phyloP scores from a whole-genome alignment of 2,797 vertebrate genomes.

The Acipenser oxyrinchus region DNA sequence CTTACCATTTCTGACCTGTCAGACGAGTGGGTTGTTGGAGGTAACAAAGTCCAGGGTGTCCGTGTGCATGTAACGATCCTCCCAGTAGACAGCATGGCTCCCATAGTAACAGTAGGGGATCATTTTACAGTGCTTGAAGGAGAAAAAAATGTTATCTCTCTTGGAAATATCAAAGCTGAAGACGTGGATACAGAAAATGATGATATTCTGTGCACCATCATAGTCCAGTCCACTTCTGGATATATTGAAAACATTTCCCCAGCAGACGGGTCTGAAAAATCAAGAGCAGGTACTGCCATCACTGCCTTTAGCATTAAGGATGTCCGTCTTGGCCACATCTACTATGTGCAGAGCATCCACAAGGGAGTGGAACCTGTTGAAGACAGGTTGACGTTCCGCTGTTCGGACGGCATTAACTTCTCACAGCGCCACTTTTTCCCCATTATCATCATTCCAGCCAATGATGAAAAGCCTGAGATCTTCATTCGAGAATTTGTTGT shows the following conservation, averaged over 20 bases:
- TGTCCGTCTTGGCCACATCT: conserved; percentile 54
- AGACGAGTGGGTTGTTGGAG: conserved; percentile 64
- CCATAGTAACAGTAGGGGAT: conserved; percentile 56
- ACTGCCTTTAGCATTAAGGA: conserved; percentile 77
- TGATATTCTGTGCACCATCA: conserved; percentile 74
- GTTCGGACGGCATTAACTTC: conserved; percentile 77
- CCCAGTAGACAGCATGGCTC: conserved; percentile 70
- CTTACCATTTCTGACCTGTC: conserved; percentile 71
- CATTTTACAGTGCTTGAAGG: conserved; percentile 68
- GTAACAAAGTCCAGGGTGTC: conserved; percentile 68
- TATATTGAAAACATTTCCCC: conserved; percentile 81
- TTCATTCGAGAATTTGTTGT: conserved; percentile 71
- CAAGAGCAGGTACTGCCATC: conserved; percentile 65
- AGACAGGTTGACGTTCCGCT: conserved; percentile 74
- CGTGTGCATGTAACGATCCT: conserved; percentile 70
- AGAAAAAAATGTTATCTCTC: conserved; percentile 68
- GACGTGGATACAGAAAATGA: conserved; percentile 72
- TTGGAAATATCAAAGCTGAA: conserved; percentile 64
- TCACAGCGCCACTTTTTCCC: conserved; percentile 73
- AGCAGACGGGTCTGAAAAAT: conserved; percentile 70
- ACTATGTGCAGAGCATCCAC: conserved; percentile 83
- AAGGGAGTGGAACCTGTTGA: conserved; percentile 71
- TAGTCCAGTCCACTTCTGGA: conserved; percentile 69
- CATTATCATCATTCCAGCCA: conserved; percentile 71
- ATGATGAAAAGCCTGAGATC: conserved; percentile 76